Percentiles rank a stretch among this genome's conserved stretches.
These are phyloP conservation scores for Gallinago jamesoni DNA, from an alignment of 2,113 vertebrate species.

Conservation along the genomic window DNA sequence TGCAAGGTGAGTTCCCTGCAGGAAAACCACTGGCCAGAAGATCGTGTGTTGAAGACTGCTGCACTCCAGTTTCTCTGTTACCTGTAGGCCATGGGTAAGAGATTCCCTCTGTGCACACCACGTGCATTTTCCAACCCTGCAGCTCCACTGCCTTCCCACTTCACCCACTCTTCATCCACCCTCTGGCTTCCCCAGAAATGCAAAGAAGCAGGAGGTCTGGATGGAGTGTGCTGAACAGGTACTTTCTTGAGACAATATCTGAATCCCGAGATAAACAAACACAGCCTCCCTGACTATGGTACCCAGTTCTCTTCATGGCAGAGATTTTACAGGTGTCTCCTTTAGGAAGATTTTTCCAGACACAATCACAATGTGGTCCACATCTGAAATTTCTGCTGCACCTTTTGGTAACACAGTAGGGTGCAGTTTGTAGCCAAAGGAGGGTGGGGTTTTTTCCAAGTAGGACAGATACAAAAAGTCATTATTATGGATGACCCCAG, in stretches of 20 bases:
- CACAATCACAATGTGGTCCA: neutral
- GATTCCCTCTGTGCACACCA: neutral
- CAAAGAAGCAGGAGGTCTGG: neutral
- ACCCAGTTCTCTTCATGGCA: neutral
- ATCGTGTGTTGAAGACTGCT: neutral
- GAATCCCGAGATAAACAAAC: neutral
- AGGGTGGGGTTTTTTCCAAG: neutral
- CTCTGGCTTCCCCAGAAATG: neutral
- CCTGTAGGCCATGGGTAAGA: accelerated
- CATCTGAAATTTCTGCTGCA: neutral
- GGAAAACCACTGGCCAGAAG: neutral
- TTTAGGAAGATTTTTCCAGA: neutral
- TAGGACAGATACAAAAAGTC: neutral
- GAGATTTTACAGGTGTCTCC: neutral
- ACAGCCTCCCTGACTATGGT: neutral
- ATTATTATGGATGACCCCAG: neutral
- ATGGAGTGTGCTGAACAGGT: neutral
- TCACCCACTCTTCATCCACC: neutral
- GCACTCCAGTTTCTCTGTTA: neutral
- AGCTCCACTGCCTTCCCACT: neutral
- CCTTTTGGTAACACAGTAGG: neutral
- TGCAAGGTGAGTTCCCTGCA: neutral
- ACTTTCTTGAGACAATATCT: neutral
- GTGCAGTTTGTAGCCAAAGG: neutral
- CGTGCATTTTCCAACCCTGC: accelerated